Conservation (phyloP, 2,113 vertebrate genomes). For the Naja naja region DNA sequence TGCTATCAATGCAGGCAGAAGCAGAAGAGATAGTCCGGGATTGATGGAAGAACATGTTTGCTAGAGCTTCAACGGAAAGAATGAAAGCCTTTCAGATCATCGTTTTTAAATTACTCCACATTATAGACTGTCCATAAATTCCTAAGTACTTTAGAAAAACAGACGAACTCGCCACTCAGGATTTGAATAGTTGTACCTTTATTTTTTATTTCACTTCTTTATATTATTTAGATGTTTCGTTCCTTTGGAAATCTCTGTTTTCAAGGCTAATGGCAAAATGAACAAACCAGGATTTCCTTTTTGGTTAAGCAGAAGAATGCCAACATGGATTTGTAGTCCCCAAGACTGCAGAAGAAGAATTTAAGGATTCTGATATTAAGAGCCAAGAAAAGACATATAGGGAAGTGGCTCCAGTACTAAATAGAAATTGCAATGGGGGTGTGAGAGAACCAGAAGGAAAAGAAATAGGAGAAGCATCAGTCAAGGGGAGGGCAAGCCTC, state of each 20-base stretch:
- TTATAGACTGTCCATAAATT: not conserved
- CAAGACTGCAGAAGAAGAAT: not conserved
- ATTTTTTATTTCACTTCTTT: not conserved
- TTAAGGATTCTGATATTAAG: not conserved
- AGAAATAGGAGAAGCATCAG: not conserved
- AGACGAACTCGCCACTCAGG: not conserved
- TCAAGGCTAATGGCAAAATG: not conserved
- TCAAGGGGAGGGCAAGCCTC: not conserved
- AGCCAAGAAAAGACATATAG: not conserved
- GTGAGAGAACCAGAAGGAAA: not conserved
- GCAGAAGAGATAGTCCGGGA: not conserved
- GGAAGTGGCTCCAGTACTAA: not conserved
- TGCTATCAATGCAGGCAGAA: not conserved
- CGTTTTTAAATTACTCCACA: not conserved
- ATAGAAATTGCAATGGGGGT: not conserved
- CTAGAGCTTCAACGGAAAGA: not conserved
- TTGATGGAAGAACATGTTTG: not conserved
- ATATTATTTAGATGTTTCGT: not conserved
- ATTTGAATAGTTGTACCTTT: not conserved
- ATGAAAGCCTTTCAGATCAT: not conserved
- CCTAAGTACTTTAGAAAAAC: not conserved
- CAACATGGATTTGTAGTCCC: not conserved
- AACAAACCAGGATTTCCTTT: not conserved
- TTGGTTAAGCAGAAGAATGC: not conserved
- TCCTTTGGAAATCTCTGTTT: not conserved